These are phyloP conservation scores for Lasioglossum vierecki DNA, from an alignment of 2,888 invertebrate genomes.

Conservation along the genomic window DNA sequence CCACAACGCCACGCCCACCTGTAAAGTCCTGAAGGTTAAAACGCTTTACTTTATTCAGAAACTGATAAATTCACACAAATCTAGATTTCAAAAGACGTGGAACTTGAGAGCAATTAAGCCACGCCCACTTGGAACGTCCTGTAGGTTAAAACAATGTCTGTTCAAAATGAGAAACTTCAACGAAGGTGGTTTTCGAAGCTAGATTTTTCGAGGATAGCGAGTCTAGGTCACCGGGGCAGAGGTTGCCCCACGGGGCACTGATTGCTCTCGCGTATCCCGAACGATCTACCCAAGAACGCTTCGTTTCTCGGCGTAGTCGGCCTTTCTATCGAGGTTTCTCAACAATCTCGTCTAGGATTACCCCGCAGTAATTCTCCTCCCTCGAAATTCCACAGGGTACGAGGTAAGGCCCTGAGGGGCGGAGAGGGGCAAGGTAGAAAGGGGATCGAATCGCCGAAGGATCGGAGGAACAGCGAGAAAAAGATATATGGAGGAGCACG, in stretches of 20 bases:
- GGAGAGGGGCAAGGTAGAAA: constrained; percentile 9
- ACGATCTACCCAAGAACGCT: background rate
- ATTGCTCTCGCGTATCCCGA: background rate
- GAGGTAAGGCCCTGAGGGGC: constrained; percentile 24
- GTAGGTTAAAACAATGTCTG: too few relatives aligned
- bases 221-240: background rate
- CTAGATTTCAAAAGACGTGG: too few relatives aligned
- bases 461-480: constrained; percentile 51
- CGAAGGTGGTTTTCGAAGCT: background rate
- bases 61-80: too few relatives aligned
- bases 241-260: background rate
- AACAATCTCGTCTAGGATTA: constrained; percentile 66
- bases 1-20: background rate
- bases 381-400: constrained; percentile 50
- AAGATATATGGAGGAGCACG: constrained; percentile 44
- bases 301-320: background rate
- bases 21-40: background rate
- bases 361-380: constrained; percentile 60
- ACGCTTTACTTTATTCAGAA: background rate
- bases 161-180: background rate
- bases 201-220: background rate
- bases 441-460: constrained; percentile 59
- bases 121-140: background rate
- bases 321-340: constrained; percentile 10
- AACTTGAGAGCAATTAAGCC: background rate